Evolutionary conservation across 2,797 vertebrate genomes (phyloP).

Genomic region (Spinibarbus caldwelli): DNA sequence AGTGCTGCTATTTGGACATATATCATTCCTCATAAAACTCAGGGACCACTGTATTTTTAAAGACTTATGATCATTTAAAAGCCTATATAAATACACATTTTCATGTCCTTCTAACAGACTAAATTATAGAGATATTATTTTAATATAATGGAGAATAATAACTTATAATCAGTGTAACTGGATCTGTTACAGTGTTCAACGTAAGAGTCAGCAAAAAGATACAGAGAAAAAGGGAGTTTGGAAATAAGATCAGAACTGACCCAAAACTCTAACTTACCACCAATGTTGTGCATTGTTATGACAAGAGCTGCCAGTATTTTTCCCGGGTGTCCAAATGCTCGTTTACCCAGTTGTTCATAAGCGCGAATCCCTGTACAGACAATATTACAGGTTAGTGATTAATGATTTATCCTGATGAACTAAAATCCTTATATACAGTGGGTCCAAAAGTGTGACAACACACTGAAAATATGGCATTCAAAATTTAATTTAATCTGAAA

Average conservation of each 20-base stretch:
- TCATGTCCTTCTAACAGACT: neutral
- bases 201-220: neutral
- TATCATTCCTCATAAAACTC: neutral
- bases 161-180: neutral
- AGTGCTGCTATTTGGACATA: neutral
- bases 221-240: neutral
- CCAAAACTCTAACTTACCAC: conserved; percentile 74
- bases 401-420: neutral
- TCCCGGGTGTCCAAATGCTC: conserved; percentile 82
- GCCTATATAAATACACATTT: neutral
- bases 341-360: conserved; percentile 86
- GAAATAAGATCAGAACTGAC: neutral
- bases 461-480: neutral
- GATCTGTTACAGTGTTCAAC: neutral
- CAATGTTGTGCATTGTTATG: conserved; percentile 88
- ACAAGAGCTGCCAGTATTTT: conserved; percentile 82
- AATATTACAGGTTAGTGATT: conserved; percentile 23
- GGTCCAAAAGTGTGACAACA: neutral
- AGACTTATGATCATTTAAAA: neutral
- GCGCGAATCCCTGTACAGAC: conserved; percentile 82
- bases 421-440: neutral
- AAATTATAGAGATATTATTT: neutral
- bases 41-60: conserved; percentile 6
- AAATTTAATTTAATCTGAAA: neutral
- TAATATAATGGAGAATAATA: neutral